Conservation (phyloP, 2,888 invertebrate species). For the Stegana nigrithorax region DNA sequence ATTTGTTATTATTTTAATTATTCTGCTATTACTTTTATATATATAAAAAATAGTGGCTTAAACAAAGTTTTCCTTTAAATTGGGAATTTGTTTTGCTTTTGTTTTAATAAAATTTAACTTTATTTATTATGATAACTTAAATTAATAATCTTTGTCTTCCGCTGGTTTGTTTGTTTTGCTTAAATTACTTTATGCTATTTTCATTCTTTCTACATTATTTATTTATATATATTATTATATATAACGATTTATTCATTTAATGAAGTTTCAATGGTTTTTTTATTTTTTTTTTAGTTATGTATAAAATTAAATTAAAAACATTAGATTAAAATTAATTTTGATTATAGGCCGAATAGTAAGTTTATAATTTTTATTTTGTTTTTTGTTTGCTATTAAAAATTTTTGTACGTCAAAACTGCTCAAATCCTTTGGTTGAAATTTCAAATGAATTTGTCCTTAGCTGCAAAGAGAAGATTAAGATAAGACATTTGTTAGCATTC, state of each 20-base stretch:
- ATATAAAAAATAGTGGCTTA: conserved; percentile 55
- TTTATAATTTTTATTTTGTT: not conserved
- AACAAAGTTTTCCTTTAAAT: conserved; percentile 33
- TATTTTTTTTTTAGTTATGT: conserved; percentile 39
- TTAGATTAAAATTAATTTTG: conserved; percentile 48
- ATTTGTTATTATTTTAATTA: conserved; percentile 32
- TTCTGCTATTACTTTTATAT: conserved; percentile 32
- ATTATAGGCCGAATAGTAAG: conserved; percentile 41
- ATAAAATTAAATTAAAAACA: conserved; percentile 44
- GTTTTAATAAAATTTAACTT: conserved; percentile 10
- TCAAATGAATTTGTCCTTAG: conserved; percentile 18
- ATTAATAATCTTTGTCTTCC: conserved; percentile 62
- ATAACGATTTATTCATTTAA: conserved; percentile 35
- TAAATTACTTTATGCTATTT: conserved; percentile 61
- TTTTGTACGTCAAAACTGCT: conserved; percentile 32
- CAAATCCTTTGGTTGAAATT: conserved; percentile 50
- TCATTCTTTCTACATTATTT: conserved; percentile 28
- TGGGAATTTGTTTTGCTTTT: conserved; percentile 29
- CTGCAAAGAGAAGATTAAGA: conserved; percentile 31
- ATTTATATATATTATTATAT: conserved; percentile 39
- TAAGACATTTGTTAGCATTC: too few relatives aligned
- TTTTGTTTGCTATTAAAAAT: conserved; percentile 28
- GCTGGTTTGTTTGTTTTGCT: conserved; percentile 66
- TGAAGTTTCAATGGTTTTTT: conserved; percentile 30
- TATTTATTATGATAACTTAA: conserved; percentile 29